Conservation (phyloP, 64 coral and sea anemone species). For the Catalaphyllia jardinei region DNA sequence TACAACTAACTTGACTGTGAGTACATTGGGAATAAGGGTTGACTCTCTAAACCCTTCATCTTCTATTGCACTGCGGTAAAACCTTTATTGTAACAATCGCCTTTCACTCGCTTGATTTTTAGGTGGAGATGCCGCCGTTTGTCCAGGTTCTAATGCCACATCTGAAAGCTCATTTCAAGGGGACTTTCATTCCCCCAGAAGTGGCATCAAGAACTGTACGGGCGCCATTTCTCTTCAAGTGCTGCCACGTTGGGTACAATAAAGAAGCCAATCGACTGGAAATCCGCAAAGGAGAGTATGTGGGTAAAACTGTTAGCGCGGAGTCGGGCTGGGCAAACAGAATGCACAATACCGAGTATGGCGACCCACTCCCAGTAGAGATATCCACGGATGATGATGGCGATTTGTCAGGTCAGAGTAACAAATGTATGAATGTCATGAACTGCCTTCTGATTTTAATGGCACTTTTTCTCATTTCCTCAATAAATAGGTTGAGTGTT, state of each 20-base stretch:
- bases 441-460: too few species aligned
- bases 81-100: too few species aligned
- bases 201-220: neutral
- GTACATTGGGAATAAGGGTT: too few species aligned
- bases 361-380: neutral
- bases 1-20: too few species aligned
- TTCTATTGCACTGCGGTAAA: too few species aligned
- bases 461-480: neutral
- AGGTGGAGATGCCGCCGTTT: neutral
- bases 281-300: neutral
- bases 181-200: neutral
- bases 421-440: too few species aligned
- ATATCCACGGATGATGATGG: neutral
- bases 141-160: neutral
- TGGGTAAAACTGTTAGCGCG: neutral
- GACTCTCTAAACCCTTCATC: too few species aligned
- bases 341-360: neutral
- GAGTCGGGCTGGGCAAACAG: neutral
- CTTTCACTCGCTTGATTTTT: too few species aligned
- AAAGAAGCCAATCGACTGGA: neutral
- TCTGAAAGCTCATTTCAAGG: neutral
- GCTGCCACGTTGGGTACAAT: neutral
- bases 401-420: neutral
- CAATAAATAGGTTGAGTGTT: too few species aligned
- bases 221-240: neutral